Conservation (phyloP, 2,797 vertebrate genomes). For the Hyperoplus lanceolatus region DNA sequence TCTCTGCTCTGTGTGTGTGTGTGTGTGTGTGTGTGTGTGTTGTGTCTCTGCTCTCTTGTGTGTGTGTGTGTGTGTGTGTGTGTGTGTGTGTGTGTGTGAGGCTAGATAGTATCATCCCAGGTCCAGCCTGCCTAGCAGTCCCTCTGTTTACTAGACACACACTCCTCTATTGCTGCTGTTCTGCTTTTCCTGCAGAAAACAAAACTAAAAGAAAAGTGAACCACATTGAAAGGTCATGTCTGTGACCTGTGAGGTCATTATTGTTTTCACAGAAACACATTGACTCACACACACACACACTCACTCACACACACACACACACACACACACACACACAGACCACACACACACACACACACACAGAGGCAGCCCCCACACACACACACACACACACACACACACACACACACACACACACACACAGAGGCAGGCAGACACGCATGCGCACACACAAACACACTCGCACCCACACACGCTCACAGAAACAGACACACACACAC, state of each 20-base stretch:
- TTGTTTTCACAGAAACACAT: constrained; percentile 58
- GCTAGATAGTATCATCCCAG: constrained; percentile 57
- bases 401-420: too few species aligned
- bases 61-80: too few species aligned
- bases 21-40: too few species aligned
- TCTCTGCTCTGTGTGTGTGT: too few species aligned
- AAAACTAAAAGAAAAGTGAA: constrained; percentile 39
- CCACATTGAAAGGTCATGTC: constrained; percentile 49
- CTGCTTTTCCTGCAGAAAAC: constrained; percentile 45
- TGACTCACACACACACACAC: constrained; percentile 23
- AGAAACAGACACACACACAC: background rate
- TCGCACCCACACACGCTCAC: background rate
- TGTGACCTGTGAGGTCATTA: constrained; percentile 41
- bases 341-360: too few species aligned
- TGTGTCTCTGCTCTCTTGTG: too few species aligned
- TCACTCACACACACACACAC: background rate
- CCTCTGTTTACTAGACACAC: constrained; percentile 76
- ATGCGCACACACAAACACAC: constrained; percentile 11
- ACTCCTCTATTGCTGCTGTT: constrained; percentile 48
- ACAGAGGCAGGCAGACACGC: too few species aligned
- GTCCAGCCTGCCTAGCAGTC: constrained; percentile 67
- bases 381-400: too few species aligned
- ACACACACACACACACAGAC: constrained; percentile 1
- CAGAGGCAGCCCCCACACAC: too few species aligned
- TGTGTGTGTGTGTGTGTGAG: background rate